phyloP scores from a whole-genome alignment of 2,888 invertebrate species.

The Heliconius hortense region DNA sequence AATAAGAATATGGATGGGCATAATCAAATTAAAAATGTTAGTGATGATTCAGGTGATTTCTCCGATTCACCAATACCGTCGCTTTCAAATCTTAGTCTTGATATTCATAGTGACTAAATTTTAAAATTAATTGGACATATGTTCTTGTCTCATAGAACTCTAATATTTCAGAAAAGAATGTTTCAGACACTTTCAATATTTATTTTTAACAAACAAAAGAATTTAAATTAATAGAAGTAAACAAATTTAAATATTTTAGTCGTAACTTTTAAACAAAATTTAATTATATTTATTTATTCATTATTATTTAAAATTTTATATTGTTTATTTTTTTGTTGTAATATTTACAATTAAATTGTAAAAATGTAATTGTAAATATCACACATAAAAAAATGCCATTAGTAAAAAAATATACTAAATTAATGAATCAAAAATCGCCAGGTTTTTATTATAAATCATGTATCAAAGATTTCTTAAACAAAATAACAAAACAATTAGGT shows the following conservation, averaged over 20 bases:
- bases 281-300: slow-evolving; percentile 1
- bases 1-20: slow-evolving; percentile 50
- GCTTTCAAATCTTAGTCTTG: slow-evolving; percentile 73
- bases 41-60: slow-evolving; percentile 72
- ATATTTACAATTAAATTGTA: neutral
- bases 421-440: neutral
- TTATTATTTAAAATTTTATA: neutral
- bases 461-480: neutral
- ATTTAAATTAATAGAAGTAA: neutral
- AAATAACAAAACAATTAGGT: neutral
- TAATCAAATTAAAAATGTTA: slow-evolving; percentile 51
- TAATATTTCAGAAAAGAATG: slow-evolving; percentile 2
- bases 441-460: neutral
- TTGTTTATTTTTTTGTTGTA: neutral
- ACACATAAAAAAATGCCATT: neutral
- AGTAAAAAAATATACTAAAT: neutral
- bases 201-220: neutral
- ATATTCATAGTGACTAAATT: slow-evolving; percentile 71
- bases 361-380: neutral
- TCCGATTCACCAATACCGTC: slow-evolving; percentile 74
- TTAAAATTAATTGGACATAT: neutral
- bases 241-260: neutral
- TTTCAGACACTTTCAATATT: neutral
- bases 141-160: neutral
- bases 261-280: neutral